These are phyloP conservation scores for Saccostrea glomerata DNA, from an alignment of 1,140 invertebrate species.

Conservation along the genomic window DNA sequence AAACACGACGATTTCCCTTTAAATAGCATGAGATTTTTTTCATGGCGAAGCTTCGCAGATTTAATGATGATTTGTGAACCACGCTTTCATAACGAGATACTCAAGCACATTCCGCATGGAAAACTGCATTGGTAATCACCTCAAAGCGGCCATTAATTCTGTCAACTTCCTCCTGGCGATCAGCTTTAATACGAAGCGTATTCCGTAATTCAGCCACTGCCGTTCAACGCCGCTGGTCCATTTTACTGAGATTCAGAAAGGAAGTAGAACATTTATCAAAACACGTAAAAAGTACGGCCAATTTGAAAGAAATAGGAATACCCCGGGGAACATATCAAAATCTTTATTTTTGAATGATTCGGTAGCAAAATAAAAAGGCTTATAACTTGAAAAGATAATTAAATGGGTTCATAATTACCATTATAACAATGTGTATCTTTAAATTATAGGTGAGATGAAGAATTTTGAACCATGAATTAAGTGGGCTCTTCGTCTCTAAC, in stretches of 20 bases:
- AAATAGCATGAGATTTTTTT: background rate
- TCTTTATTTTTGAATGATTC: no score
- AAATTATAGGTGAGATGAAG: no score
- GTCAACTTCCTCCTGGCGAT: slow-evolving; percentile 2
- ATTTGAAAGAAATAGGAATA: background rate
- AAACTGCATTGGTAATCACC: slow-evolving; percentile 21
- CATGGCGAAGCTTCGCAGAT: background rate
- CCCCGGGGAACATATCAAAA: no score
- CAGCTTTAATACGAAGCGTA: background rate
- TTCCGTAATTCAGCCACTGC: slow-evolving; percentile 23
- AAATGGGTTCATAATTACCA: no score
- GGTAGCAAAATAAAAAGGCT: no score
- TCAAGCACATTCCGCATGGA: slow-evolving; percentile 30
- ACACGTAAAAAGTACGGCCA: background rate
- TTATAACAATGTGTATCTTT: no score
- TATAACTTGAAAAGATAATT: no score
- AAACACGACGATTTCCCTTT: background rate
- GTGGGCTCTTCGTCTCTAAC: no score
- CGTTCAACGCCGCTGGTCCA: background rate
- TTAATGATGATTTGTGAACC: slow-evolving; percentile 33
- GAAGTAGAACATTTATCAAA: slow-evolving; percentile 10
- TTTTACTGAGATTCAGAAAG: background rate
- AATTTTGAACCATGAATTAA: no score
- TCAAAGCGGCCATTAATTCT: slow-evolving; percentile 16
- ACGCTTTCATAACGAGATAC: slow-evolving; percentile 33